Evolutionary conservation across 2,797 vertebrate genomes (phyloP).

Genomic region (Chrysocyon brachyurus): DNA sequence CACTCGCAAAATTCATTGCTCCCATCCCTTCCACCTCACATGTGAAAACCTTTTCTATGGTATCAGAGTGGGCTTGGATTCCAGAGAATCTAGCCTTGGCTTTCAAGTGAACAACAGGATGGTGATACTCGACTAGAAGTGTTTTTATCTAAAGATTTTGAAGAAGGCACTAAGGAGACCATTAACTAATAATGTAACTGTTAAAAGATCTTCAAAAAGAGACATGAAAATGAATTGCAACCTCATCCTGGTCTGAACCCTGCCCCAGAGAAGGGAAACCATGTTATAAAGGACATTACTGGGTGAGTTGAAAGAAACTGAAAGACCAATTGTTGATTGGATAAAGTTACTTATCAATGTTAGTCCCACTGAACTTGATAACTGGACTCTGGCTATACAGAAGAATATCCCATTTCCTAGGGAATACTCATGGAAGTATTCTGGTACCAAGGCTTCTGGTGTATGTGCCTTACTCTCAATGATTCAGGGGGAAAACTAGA

Average conservation of each 20-base stretch:
- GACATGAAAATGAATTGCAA: background rate
- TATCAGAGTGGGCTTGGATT: background rate
- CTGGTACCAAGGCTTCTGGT: background rate
- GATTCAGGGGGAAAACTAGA: background rate
- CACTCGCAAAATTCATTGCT: background rate
- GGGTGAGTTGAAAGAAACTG: background rate
- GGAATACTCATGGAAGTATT: background rate
- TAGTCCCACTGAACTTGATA: background rate
- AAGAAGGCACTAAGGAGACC: background rate
- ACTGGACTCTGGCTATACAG: background rate
- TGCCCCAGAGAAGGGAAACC: background rate
- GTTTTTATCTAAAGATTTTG: background rate
- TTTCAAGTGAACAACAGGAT: slow-evolving; percentile 5
- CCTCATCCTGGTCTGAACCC: background rate
- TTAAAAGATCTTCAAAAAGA: background rate
- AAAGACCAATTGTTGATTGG: too few relatives aligned
- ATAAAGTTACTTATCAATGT: background rate
- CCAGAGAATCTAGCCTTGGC: slow-evolving; percentile 39
- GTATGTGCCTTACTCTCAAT: background rate
- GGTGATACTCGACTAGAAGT: background rate
- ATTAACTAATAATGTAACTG: background rate
- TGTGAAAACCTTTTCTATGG: background rate
- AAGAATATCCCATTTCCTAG: background rate
- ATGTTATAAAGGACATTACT: background rate
- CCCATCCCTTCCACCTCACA: background rate